Conservation (phyloP, 2,113 vertebrate species). For the Nothoprocta perdicaria region DNA sequence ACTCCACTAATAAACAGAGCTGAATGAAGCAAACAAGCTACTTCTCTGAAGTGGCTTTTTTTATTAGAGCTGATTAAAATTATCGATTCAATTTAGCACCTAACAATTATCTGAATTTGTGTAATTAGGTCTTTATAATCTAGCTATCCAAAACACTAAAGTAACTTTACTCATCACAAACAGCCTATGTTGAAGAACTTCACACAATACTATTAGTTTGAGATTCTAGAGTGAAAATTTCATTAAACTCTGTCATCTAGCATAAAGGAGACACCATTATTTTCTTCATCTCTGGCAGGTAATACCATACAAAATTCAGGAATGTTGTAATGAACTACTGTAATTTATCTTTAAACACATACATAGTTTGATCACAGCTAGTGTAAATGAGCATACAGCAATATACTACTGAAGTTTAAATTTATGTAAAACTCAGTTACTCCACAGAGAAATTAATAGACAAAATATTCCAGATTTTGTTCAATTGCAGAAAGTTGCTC, state of each 20-base stretch:
- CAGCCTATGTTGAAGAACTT: not conserved
- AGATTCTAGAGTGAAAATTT: not conserved
- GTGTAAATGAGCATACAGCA: not conserved
- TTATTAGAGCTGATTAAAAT: constrained; percentile 27
- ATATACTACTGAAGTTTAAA: not conserved
- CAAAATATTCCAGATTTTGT: not conserved
- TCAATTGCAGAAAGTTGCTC: not conserved
- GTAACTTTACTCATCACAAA: not conserved
- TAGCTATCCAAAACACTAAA: constrained; percentile 3
- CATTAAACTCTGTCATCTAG: not conserved
- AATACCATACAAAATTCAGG: not conserved
- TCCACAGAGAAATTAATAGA: not conserved
- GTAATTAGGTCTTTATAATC: constrained; percentile 15
- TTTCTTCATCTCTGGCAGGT: not conserved
- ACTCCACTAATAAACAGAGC: not conserved
- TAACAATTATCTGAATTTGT: not conserved
- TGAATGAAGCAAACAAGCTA: not conserved
- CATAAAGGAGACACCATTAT: not conserved
- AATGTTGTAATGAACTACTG: not conserved
- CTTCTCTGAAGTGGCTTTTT: constrained; percentile 2
- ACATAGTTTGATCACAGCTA: not conserved
- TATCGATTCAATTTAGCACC: constrained; percentile 29
- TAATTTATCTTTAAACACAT: not conserved
- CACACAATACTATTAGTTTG: not conserved
- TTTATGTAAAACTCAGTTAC: not conserved